Conservation (phyloP, 2,888 invertebrate species). For the Liposcelis brunnea region DNA sequence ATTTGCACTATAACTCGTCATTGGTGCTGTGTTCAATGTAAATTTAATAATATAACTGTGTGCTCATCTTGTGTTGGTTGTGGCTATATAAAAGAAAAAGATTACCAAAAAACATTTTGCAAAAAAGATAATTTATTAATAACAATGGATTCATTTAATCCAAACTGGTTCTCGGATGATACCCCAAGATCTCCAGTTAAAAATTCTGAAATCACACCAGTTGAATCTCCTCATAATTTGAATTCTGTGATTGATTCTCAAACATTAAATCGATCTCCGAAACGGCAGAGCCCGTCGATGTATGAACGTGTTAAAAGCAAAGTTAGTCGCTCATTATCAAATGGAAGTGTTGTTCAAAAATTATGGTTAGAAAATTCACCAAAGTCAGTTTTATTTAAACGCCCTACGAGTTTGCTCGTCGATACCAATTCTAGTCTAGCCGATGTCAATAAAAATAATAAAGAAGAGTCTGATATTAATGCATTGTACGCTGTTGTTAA, state of each 20-base stretch:
- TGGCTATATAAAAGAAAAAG: constrained; percentile 14
- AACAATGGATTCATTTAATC: constrained; percentile 5
- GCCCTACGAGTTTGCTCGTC: constrained; percentile 17
- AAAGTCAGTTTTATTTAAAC: constrained; percentile 10
- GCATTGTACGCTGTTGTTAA: constrained; percentile 24
- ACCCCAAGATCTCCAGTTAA: background rate
- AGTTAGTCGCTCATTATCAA: constrained; percentile 43
- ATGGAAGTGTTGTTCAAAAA: constrained; percentile 39
- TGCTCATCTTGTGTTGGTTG: constrained; percentile 19
- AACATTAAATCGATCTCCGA: constrained; percentile 28
- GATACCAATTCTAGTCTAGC: constrained; percentile 14
- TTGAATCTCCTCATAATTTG: constrained; percentile 13
- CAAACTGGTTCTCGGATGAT: constrained; percentile 9
- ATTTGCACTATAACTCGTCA: constrained; percentile 18
- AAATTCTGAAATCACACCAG: constrained; percentile 8
- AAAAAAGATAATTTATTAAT: constrained; percentile 21
- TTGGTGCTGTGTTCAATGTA: constrained; percentile 25
- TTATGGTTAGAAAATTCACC: constrained; percentile 17
- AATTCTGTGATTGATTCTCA: constrained; percentile 16
- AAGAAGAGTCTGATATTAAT: constrained; percentile 22
- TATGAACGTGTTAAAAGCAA: constrained; percentile 32
- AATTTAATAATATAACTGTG: constrained; percentile 22
- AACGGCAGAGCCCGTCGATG: constrained; percentile 30
- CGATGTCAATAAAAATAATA: constrained; percentile 20
- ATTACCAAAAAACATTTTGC: constrained; percentile 16